phyloP scores from a whole-genome alignment of 2,888 invertebrate genomes.

The Quadroppia sp. region DNA sequence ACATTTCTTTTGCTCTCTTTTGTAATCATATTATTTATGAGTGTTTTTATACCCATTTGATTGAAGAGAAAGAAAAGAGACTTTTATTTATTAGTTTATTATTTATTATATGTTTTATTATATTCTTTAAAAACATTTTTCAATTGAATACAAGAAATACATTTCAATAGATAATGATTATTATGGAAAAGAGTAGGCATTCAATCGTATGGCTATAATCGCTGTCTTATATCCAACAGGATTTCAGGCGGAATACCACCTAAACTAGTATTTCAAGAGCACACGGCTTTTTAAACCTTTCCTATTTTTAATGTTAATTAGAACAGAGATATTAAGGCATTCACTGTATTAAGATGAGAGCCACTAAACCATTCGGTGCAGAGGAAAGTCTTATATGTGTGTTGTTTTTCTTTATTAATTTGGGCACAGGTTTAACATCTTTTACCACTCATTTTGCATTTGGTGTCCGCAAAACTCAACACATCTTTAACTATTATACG shows the following conservation, averaged over 20 bases:
- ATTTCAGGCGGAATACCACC: constrained; percentile 33
- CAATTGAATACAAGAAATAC: not conserved
- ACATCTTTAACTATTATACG: not conserved
- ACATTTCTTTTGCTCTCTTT: not conserved
- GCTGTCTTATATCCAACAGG: constrained; percentile 1
- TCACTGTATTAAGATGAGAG: not conserved
- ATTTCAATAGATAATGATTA: constrained; percentile 13
- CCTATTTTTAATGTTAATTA: constrained; percentile 38
- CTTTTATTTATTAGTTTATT: not conserved
- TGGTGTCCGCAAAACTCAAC: not conserved
- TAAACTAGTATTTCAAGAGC: constrained; percentile 36
- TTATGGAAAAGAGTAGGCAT: constrained; percentile 12
- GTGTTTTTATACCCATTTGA: not conserved
- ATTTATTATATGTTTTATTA: not conserved
- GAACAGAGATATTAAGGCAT: not conserved
- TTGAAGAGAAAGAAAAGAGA: not conserved
- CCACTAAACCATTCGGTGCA: not conserved
- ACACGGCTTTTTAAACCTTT: constrained; percentile 22
- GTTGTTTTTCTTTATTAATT: too few species aligned
- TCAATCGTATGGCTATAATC: not conserved
- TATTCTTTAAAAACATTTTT: constrained; percentile 7
- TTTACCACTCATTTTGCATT: not conserved
- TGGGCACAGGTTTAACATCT: not conserved
- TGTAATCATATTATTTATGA: not conserved
- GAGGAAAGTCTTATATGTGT: constrained; percentile 23